Conservation (phyloP, 1,140 invertebrate genomes). For the Theocolax elegans region DNA sequence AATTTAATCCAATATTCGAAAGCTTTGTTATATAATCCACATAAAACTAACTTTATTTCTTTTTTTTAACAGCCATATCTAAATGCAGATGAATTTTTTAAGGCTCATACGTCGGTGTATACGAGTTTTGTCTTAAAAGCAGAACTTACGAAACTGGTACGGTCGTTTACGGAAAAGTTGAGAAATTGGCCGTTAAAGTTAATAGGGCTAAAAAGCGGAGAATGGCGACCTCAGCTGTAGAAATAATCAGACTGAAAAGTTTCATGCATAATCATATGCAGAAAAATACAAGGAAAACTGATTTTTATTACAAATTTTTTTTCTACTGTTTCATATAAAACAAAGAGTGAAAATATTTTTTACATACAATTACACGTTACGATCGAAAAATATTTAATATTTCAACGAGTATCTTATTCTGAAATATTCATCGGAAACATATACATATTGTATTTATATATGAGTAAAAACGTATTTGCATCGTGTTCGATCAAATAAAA, state of each 20-base stretch:
- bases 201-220: constrained; percentile 22
- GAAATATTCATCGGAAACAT: too few species aligned
- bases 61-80: not conserved
- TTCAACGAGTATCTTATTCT: too few species aligned
- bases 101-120: not conserved
- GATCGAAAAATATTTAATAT: too few species aligned
- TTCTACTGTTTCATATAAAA: not conserved
- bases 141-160: constrained; percentile 22
- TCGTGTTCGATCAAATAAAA: too few species aligned
- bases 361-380: too few species aligned
- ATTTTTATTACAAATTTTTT: constrained; percentile 18
- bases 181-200: constrained; percentile 36
- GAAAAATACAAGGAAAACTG: not conserved
- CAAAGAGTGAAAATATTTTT: too few species aligned
- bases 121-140: constrained; percentile 32
- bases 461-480: too few species aligned
- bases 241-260: constrained; percentile 34
- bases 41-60: not conserved
- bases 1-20: too few species aligned
- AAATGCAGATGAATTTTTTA: not conserved
- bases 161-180: constrained; percentile 26
- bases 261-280: constrained; percentile 9
- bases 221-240: not conserved
- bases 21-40: too few species aligned
- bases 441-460: too few species aligned